These are phyloP conservation scores for Syngnathus rostellatus DNA, from an alignment of 2,797 vertebrate species.

Conservation along the genomic window DNA sequence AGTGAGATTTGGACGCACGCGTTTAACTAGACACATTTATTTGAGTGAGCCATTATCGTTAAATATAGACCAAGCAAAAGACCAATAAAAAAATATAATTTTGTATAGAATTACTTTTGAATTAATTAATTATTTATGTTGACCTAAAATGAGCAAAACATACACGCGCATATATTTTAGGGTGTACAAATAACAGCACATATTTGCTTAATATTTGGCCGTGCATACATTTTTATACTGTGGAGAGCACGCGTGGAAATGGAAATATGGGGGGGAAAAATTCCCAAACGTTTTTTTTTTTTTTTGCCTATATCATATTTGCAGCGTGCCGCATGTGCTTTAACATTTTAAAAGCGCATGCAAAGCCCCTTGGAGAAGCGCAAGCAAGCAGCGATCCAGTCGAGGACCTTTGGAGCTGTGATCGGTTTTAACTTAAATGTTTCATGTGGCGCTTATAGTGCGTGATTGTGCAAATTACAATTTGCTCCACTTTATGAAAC, in stretches of 20 bases:
- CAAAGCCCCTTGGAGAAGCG: not conserved
- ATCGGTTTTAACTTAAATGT: not conserved
- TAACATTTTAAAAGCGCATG: not conserved
- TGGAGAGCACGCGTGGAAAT: not conserved
- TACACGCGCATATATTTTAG: no score
- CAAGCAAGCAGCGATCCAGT: not conserved
- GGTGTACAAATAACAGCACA: not conserved
- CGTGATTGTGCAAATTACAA: not conserved
- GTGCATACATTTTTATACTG: not conserved
- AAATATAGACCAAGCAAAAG: not conserved
- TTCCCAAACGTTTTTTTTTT: not conserved
- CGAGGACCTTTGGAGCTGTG: not conserved
- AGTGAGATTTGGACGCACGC: not conserved
- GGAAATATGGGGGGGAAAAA: not conserved
- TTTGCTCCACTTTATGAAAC: not conserved
- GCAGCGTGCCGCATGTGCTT: not conserved
- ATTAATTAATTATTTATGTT: not conserved
- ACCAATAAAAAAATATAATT: not conserved
- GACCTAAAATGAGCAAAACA: no score
- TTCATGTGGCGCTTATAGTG: not conserved
- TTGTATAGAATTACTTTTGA: not conserved
- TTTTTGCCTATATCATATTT: not conserved
- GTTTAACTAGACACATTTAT: not conserved
- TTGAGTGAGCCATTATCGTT: not conserved
- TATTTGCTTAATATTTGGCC: not conserved